Base-by-base conservation (phyloP, 2,113 vertebrate species). In the Numenius arquata region DNA sequence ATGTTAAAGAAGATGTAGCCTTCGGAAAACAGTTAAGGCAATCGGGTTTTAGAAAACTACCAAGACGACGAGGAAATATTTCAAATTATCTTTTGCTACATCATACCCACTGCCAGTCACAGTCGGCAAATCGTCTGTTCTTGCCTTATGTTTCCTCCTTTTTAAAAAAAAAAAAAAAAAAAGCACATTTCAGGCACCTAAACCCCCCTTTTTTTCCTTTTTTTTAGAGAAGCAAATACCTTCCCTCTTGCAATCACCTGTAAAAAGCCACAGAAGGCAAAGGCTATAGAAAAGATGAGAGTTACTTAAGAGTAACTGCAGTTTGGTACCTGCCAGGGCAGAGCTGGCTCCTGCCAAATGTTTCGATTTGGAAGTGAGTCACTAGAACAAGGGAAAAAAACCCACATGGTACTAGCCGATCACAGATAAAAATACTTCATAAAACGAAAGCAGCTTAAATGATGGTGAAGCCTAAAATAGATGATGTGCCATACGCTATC, bases 11-110 rank as follows among this genome's bases (percentile, higher is more conserved):
- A 76, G 48, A 19, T n/a, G 66, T 32, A 65, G 27, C 79, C 68
- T 93, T 17, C 34, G 71, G 22, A 41, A 71, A 55, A 32, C n/a
- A 88, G 55, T 93, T 86, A 90, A 94, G 81, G 68, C 81, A 96
- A 19, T n/a, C 17, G 12, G 40, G 72, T 92, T 81, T 70, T 43
- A 71, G 62, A 73, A 89, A 90, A 65, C 62, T 65, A 34, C 66
- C 29, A 34, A 22, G 43, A 55, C 25, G 53, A 15, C 19, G 34
- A 95, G 30, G 76, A 56, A 40, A 75, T 1, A 40, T 88, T 91
- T 79, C 30, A 15, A 45, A 10, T 32, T 32, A 11, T 9, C 61
- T 59, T 66, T 18, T 30, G 53, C 73, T 72, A 23, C 58, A 43
- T 21, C 63, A 8, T 6, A 15, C 13, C 9, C 10, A 14, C 55